Percentiles rank a stretch among this genome's conserved stretches.
phyloP scores from a whole-genome alignment of 2,888 invertebrate genomes.

The Nymphalis polychloros region DNA sequence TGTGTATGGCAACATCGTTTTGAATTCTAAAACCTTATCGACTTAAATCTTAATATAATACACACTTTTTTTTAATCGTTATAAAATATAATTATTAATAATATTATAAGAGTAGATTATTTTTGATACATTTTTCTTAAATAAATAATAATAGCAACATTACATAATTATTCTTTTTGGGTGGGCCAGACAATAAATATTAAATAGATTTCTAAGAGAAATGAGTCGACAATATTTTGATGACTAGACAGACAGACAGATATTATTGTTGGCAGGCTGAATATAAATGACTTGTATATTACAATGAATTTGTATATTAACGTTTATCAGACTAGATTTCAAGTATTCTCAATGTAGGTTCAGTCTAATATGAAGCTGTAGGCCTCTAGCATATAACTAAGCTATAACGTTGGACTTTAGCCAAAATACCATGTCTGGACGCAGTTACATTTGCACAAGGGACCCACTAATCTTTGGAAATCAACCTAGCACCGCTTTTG shows the following conservation, averaged over 20 bases:
- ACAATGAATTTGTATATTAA: slow-evolving; percentile 24
- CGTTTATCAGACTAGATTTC: slow-evolving; percentile 34
- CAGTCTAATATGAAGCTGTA: slow-evolving; percentile 45
- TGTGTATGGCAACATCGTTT: not conserved
- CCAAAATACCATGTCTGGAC: slow-evolving; percentile 69
- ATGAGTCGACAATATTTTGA: slow-evolving; percentile 15
- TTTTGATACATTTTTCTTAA: not conserved
- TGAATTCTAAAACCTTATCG: not conserved
- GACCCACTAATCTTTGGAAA: slow-evolving; percentile 53
- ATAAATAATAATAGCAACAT: not conserved
- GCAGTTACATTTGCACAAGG: slow-evolving; percentile 64
- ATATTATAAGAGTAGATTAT: no score
- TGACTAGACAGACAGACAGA: slow-evolving; percentile 16
- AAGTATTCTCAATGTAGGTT: slow-evolving; percentile 29
- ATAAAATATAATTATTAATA: no score
- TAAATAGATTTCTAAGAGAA: slow-evolving; percentile 4
- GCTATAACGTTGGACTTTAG: slow-evolving; percentile 62
- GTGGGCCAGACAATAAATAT: slow-evolving; percentile 10
- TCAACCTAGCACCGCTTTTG: slow-evolving; percentile 42
- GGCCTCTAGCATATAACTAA: slow-evolving; percentile 53
- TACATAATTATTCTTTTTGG: not conserved
- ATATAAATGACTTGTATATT: slow-evolving; percentile 21
- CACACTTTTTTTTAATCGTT: not conserved
- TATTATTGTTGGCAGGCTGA: slow-evolving; percentile 16
- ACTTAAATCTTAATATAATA: not conserved